phyloP scores from a whole-genome alignment of 37 sponge, comb jelly and placozoan species.

The Dysidea cf. avara region DNA sequence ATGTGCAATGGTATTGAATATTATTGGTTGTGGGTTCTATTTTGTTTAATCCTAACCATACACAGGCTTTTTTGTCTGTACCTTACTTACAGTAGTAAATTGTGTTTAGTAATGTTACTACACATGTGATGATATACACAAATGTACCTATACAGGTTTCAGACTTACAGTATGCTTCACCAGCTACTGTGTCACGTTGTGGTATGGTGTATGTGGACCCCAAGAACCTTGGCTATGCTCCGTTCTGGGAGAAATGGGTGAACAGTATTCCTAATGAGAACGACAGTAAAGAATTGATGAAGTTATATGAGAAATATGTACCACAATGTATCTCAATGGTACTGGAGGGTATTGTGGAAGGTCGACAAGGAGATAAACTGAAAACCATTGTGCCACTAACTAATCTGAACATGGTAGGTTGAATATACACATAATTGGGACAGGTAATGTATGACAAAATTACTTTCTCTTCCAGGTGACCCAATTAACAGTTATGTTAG shows the following conservation, averaged over 20 bases:
- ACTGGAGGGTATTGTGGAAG: constrained; percentile 92
- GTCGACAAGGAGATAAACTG: constrained; percentile 83
- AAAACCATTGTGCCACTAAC: constrained; percentile 92
- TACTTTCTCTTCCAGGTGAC: constrained; percentile 33
- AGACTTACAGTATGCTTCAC: constrained; percentile 98
- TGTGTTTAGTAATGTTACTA: background rate
- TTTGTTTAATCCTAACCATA: background rate
- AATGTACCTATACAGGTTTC: constrained; percentile 50
- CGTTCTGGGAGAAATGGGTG: constrained; percentile 94
- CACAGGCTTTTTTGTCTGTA: background rate
- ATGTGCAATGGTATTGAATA: background rate
- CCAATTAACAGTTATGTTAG: constrained; percentile 83
- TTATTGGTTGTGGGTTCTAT: background rate
- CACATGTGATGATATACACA: background rate
- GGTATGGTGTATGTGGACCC: constrained; percentile 99
- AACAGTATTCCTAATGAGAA: constrained; percentile 51
- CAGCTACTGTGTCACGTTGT: constrained; percentile 98
- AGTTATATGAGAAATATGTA: constrained; percentile 90
- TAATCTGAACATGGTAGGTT: constrained; percentile 85
- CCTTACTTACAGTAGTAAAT: background rate
- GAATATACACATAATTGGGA: too few relatives aligned
- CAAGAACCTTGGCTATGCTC: constrained; percentile 94
- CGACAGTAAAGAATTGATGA: constrained; percentile 64
- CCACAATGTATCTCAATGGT: constrained; percentile 77
- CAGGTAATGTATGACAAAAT: too few relatives aligned